Evolutionary conservation across 2,888 invertebrate species (phyloP).

Genomic region (Drymonia ruficornis): DNA sequence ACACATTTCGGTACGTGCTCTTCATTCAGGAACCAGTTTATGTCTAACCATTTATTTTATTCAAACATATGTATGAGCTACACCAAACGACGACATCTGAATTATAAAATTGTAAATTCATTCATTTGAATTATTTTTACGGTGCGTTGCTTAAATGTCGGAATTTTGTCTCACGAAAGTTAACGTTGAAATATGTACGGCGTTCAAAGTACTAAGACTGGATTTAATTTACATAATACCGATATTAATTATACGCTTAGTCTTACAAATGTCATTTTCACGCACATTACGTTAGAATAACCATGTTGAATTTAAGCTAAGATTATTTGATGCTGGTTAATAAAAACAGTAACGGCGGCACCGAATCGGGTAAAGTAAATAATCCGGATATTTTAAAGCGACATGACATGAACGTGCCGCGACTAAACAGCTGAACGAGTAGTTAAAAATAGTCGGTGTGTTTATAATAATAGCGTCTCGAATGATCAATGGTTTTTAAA

Average conservation of each 20-base stretch:
- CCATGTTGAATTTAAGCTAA: constrained; percentile 5
- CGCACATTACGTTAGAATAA: constrained; percentile 18
- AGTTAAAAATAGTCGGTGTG: constrained; percentile 14
- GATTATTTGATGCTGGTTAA: background rate
- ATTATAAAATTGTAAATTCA: constrained; percentile 34
- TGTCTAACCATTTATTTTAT: constrained; percentile 30
- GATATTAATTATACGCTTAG: constrained; percentile 27
- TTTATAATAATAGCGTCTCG: constrained; percentile 2
- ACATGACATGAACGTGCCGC: constrained; percentile 25
- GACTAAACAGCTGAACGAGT: constrained; percentile 25
- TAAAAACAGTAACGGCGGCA: constrained; percentile 14
- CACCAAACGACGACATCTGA: constrained; percentile 26
- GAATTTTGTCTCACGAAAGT: constrained; percentile 28
- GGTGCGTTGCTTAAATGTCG: constrained; percentile 25
- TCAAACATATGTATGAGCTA: constrained; percentile 21
- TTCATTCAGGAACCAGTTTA: constrained; percentile 43
- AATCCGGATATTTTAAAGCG: constrained; percentile 24
- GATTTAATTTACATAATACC: constrained; percentile 27
- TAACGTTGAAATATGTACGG: constrained; percentile 27
- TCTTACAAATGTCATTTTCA: constrained; percentile 22
- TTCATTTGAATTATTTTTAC: constrained; percentile 39
- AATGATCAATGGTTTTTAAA: constrained; percentile 28
- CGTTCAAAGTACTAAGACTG: constrained; percentile 22
- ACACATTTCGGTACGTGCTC: constrained; percentile 27
- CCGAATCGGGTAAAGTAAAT: constrained; percentile 17